phyloP scores from a whole-genome alignment of 1,140 invertebrate species.

The Branchinecta lindahli region DNA sequence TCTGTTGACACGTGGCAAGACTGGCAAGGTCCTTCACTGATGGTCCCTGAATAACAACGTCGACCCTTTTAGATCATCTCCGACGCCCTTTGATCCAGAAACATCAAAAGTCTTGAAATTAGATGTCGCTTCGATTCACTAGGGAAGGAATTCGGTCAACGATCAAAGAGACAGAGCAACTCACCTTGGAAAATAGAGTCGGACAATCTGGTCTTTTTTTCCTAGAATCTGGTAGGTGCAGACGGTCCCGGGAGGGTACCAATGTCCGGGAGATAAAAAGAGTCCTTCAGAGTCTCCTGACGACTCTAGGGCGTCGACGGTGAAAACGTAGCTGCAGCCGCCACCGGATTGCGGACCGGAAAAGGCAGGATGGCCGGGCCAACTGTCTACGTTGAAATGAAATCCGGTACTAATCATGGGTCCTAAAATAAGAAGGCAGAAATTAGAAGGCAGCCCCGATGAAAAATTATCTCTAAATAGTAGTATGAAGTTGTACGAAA shows the following conservation, averaged over 20 bases:
- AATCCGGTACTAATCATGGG: conserved; percentile 77
- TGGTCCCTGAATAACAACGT: too few species aligned
- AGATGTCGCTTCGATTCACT: too few species aligned
- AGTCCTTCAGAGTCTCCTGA: conserved; percentile 53
- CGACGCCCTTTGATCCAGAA: too few species aligned
- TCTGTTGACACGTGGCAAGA: too few species aligned
- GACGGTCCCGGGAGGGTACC: conserved; percentile 77
- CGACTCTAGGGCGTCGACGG: conserved; percentile 54
- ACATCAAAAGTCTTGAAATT: too few species aligned
- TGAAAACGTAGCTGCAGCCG: conserved; percentile 33
- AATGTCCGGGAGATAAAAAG: conserved; percentile 74
- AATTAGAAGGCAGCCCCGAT: background rate
- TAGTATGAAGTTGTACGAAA: too few species aligned
- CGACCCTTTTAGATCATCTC: too few species aligned
- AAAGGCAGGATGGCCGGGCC: conserved; percentile 58
- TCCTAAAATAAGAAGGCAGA: conserved; percentile 32
- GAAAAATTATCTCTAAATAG: too few species aligned
- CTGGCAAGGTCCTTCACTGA: too few species aligned
- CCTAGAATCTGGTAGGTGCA: conserved; percentile 78
- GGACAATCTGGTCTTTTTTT: conserved; percentile 60
- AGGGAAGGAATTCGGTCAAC: too few species aligned
- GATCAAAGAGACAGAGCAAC: background rate
- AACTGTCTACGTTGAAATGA: conserved; percentile 82
- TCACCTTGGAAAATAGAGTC: conserved; percentile 70
- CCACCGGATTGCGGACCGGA: conserved; percentile 15